A percentile compares a stretch with the other conserved stretches of the same genome.
Evolutionary conservation across 2,113 vertebrate species (phyloP).

Genomic region (chimpanzee (Pan troglodytes)): NHGRI_mPanTro3-v2.1_pri NC_072415.2:28351001-28351500

Average conservation of each 20-base stretch:
- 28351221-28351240: conserved; percentile 60
- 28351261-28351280: conserved; percentile 11
- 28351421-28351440: not conserved
- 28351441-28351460: not conserved
- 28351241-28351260: conserved; percentile 75
- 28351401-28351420: not conserved
- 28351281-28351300: conserved; percentile 30
- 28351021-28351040: conserved; percentile 30
- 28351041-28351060: conserved; percentile 35
- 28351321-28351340: conserved; percentile 43
- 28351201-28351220: conserved; percentile 88
- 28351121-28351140: conserved; percentile 88
- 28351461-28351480: conserved; percentile 30
- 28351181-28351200: conserved; percentile 96
- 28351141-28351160: conserved; percentile 93
- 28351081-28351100: not conserved
- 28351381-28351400: not conserved
- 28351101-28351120: conserved; percentile 1
- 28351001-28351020: not conserved
- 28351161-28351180: conserved; percentile 95
- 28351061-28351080: not conserved
- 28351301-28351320: not conserved
- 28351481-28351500: conserved; percentile 17
- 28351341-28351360: conserved; percentile 55
- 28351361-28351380: not conserved